These are phyloP conservation scores for Carcharodon carcharias DNA, from an alignment of 2,797 vertebrate species.

Conservation along the genomic window DNA sequence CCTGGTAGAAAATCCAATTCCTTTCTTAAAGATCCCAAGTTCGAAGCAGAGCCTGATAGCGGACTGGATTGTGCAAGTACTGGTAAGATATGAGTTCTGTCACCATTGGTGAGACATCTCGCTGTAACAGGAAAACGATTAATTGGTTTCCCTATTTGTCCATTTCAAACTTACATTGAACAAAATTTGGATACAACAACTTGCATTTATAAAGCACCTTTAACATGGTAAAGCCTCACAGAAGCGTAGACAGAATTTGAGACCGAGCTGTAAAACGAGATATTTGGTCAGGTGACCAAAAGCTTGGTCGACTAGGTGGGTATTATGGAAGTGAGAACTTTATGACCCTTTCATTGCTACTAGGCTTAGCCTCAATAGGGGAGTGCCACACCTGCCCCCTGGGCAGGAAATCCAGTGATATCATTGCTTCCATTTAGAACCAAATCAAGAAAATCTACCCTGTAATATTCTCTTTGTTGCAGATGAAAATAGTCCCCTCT, in stretches of 20 bases:
- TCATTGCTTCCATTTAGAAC: background rate
- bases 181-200: background rate
- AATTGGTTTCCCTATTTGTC: background rate
- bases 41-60: conserved; percentile 61
- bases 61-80: conserved; percentile 60
- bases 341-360: background rate
- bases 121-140: background rate
- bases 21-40: conserved; percentile 57
- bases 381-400: background rate
- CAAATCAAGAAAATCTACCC: background rate
- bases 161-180: background rate
- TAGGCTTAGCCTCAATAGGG: background rate
- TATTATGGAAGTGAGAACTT: background rate
- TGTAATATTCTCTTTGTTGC: background rate
- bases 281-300: background rate
- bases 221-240: background rate
- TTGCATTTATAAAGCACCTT: background rate
- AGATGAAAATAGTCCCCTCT: background rate
- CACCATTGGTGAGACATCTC: background rate
- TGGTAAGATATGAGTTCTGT: conserved; percentile 52
- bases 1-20: conserved; percentile 51
- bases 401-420: background rate
- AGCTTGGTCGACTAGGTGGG: background rate
- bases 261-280: background rate
- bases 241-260: background rate